Percentiles rank a stretch among this genome's conserved stretches.
Conservation (phyloP, 2,888 invertebrate species). For the Drosophila maculinotata region DNA sequence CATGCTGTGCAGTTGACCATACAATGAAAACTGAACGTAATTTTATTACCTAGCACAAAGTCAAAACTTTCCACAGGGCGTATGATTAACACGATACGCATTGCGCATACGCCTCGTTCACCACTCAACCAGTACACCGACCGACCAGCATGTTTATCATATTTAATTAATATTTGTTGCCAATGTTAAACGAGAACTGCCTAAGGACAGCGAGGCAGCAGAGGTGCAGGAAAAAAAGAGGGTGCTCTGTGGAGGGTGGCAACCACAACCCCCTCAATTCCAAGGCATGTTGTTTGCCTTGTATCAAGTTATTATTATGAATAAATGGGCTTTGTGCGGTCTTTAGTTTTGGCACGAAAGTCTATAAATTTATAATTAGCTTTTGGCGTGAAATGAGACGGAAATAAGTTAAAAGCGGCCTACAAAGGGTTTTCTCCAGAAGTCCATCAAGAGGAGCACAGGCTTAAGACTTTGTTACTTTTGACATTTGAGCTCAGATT, state of each 20-base stretch:
- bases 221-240: background rate
- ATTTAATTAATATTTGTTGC: constrained; percentile 60
- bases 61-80: constrained; percentile 35
- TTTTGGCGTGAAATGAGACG: constrained; percentile 53
- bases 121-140: background rate
- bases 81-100: constrained; percentile 47
- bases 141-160: constrained; percentile 55
- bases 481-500: background rate
- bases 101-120: constrained; percentile 19
- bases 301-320: constrained; percentile 66
- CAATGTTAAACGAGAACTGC: constrained; percentile 10
- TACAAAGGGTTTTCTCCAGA: constrained; percentile 9
- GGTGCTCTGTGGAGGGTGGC: background rate
- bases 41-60: constrained; percentile 23
- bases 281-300: constrained; percentile 32
- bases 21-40: constrained; percentile 15
- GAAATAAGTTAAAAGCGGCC: constrained; percentile 27
- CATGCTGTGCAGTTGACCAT: constrained; percentile 8
- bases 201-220: background rate
- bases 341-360: constrained; percentile 65
- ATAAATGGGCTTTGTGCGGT: constrained; percentile 65
- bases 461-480: constrained; percentile 2
- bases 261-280: background rate
- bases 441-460: background rate
- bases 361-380: constrained; percentile 74